A percentile compares a stretch with the other conserved stretches of the same genome.
Conservation (phyloP, 2,888 invertebrate species). For the Rhyacophila evoluta region DNA sequence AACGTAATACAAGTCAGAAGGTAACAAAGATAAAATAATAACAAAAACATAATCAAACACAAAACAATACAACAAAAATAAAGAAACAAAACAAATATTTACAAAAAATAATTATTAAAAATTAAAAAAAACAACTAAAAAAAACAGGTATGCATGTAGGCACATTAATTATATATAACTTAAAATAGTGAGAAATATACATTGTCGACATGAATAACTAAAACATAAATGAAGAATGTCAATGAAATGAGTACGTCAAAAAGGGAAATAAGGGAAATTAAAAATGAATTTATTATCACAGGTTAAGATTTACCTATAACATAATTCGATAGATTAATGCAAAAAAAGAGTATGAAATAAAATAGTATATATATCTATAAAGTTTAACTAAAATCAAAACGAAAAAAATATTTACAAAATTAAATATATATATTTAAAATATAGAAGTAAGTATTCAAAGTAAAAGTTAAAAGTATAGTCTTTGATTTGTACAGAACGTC, state of each 20-base stretch:
- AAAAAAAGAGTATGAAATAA: slow-evolving; percentile 1
- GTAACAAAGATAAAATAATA: slow-evolving; percentile 42
- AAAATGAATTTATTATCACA: slow-evolving; percentile 9
- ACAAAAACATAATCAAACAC: slow-evolving; percentile 44
- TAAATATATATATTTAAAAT: too few species aligned
- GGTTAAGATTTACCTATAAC: not conserved
- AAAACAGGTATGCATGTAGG: slow-evolving; percentile 54
- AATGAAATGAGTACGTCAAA: not conserved
- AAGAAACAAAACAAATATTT: slow-evolving; percentile 50
- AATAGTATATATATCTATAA: not conserved
- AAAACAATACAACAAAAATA: slow-evolving; percentile 43
- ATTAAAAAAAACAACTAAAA: slow-evolving; percentile 42
- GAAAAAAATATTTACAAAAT: slow-evolving; percentile 32
- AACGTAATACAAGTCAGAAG: slow-evolving; percentile 43
- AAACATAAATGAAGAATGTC: slow-evolving; percentile 26
- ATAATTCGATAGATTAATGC: not conserved
- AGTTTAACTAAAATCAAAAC: slow-evolving; percentile 3
- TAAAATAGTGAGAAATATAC: slow-evolving; percentile 43
- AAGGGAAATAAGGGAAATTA: not conserved
- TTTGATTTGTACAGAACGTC: slow-evolving; percentile 43
- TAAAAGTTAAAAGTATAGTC: slow-evolving; percentile 45
- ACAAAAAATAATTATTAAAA: slow-evolving; percentile 51
- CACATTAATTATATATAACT: slow-evolving; percentile 48
- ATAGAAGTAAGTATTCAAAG: not conserved
- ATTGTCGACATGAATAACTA: slow-evolving; percentile 45